These are phyloP conservation scores for Dinomys branickii DNA, from an alignment of 2,113 vertebrate species.

Conservation along the genomic window DNA sequence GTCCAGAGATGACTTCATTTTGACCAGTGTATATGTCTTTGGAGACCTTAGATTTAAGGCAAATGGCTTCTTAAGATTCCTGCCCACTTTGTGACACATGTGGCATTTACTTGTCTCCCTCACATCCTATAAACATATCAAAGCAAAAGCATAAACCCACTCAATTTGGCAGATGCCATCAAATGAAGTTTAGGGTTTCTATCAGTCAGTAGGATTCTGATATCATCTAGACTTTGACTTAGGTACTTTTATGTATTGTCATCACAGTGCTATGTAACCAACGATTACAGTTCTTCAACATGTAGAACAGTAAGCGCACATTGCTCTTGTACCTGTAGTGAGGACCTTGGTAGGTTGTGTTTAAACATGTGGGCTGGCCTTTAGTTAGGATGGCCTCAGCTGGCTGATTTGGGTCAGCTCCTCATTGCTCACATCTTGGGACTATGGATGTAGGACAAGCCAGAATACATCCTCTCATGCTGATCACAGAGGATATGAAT, in stretches of 20 bases:
- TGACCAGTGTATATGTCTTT: not conserved
- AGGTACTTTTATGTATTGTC: not conserved
- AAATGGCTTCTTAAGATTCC: not conserved
- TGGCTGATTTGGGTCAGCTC: not conserved
- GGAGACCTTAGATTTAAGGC: not conserved
- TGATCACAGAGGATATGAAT: not conserved
- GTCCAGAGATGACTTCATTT: not conserved
- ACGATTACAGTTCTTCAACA: not conserved
- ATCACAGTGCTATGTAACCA: not conserved
- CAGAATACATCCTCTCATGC: not conserved
- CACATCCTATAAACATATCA: not conserved
- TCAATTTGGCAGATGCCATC: not conserved
- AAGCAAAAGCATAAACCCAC: not conserved
- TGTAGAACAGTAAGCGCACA: no score
- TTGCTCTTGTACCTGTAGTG: no score
- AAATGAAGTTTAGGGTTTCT: not conserved
- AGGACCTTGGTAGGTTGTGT: not conserved
- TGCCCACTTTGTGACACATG: not conserved
- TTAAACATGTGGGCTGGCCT: not conserved
- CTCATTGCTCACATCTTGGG: not conserved
- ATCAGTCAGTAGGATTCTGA: not conserved
- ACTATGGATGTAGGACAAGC: fast-evolving
- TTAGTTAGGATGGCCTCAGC: not conserved
- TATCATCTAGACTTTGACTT: not conserved
- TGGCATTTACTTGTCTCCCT: not conserved